Evolutionary conservation across 2,888 invertebrate species (phyloP).

Genomic region (Petrolisthes manimaculis): DNA sequence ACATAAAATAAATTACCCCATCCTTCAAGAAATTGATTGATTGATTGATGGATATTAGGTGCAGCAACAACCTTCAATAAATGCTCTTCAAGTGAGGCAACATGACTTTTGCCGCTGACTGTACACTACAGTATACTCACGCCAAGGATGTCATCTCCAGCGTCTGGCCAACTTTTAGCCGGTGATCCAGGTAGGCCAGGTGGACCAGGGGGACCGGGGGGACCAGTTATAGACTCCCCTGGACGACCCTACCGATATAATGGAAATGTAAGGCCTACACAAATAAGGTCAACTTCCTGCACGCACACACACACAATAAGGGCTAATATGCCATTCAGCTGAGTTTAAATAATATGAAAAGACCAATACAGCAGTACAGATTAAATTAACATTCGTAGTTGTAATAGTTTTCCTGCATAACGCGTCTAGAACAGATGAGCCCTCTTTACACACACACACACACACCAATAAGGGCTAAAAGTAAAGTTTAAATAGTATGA

Average conservation of each 20-base stretch:
- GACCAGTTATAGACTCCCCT: slow-evolving; percentile 66
- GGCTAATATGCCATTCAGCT: too few species aligned
- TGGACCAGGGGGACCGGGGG: slow-evolving; percentile 67
- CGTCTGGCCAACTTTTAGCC: background rate
- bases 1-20: too few species aligned
- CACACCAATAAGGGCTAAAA: background rate
- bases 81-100: too few species aligned
- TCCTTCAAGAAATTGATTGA: background rate
- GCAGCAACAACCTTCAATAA: background rate
- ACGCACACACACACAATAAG: too few species aligned
- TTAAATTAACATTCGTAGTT: too few species aligned
- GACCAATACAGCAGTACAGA: too few species aligned
- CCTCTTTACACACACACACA: background rate
- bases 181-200: slow-evolving; percentile 67
- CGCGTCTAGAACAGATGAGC: too few species aligned
- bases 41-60: background rate
- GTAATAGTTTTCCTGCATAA: too few species aligned
- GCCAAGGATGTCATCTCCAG: background rate
- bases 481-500: too few species aligned
- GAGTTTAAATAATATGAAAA: too few species aligned
- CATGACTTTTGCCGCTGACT: too few species aligned
- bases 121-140: background rate
- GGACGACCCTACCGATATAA: slow-evolving; percentile 62
- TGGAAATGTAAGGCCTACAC: background rate
- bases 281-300: background rate